Evolutionary conservation across 2,797 vertebrate species (phyloP), one percentile per base, ranked within the genome.

Genomic region (Alectoris magna): DNA sequence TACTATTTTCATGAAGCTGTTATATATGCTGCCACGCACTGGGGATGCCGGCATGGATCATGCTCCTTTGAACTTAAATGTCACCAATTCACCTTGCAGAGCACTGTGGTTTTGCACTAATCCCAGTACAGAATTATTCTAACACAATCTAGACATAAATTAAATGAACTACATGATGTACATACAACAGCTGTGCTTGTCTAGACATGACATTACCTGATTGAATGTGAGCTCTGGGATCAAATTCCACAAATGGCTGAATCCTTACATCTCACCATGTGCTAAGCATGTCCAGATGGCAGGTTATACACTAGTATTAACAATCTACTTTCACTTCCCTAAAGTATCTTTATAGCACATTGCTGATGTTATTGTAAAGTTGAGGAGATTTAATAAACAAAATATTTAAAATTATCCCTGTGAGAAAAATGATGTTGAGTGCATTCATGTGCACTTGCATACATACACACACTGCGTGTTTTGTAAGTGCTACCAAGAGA

Each of bases 271-370:
- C 90, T 91, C 95, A 72, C 85, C 87, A 92, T 86, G 90, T 91
- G 91, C 91, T 94, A 96, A 96, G 85, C 75, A 73, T 92, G 87
- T 95, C 95, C 96, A 96, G 96, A 93, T 94, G 94, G 91, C 77
- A 91, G 91, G 90, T 90, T 86, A 93, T 81, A 91, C 63, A 84
- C 70, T 48, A 56, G 44, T 44, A 76, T 93, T 94, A 93, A 73
- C 71, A 94, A 92, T 67, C 74, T 63, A 90, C 85, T 81, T 91
- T 88, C 79, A 59, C 39, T 89, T 95, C 93, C 94, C 93, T 76
- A 39, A 92, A 92, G 90, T 76, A 77, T 70, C 80, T 92, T 95
- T 79, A 79, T 29, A 91, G 63, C 63, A 67, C 79, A 51, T 38
- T 72, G 74, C 59, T 86, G 83, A 86, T 75, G 53, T 48, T 73